Base-by-base conservation (phyloP, 2,888 invertebrate genomes). In the Disparrhopalites patrizii region DNA sequence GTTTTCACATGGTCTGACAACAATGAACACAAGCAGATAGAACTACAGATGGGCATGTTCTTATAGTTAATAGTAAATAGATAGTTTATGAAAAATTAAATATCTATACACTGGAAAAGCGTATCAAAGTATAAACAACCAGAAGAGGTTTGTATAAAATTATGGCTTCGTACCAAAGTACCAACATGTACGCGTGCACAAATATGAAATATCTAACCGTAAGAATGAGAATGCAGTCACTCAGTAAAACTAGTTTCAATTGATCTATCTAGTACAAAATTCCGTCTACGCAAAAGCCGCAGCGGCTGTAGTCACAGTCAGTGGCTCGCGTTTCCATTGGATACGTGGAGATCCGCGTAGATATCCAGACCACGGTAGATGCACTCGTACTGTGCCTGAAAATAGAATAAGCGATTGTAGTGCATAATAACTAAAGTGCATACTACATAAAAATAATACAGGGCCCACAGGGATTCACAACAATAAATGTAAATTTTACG, bases 341-440 rank as follows among this genome's bases (percentile, higher is more conserved):
- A 68, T 54, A 75, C 70, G 82, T 91, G 91, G 75, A 92, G 85
- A 80, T 92, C 91, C 72, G 90, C 88, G 79, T 92, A 92, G 82
- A 91, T 91, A 74, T 91, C 85, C 80, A 93, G 89, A 79, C 91
- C 92, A 82, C 92, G 89, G 83, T 93, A 90, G 77, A 93, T 84
- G 82, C 93, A 93, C 84, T 93, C 92, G 81, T 93, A 93, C 82
- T 93, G 93, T 80, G 89, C 87, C 92, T 93, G 83, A 31, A 83
- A 83, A 67, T 68, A 56, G 62, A 60, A 33, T 13, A 31, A 40
- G 52, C 13, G 25, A 60, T 36, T 18, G 30, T 61, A 65, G 25
- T 38, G 15, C 64, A 30, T 40, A n/a, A n/a, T n/a, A n/a, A n/a
- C n/a, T n/a, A n/a, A n/a, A n/a, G n/a, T n/a, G n/a, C n/a, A 2